These are phyloP conservation scores for Hippocampus barbouri DNA, from an alignment of 2,113 vertebrate genomes.

Conservation along the genomic window DNA sequence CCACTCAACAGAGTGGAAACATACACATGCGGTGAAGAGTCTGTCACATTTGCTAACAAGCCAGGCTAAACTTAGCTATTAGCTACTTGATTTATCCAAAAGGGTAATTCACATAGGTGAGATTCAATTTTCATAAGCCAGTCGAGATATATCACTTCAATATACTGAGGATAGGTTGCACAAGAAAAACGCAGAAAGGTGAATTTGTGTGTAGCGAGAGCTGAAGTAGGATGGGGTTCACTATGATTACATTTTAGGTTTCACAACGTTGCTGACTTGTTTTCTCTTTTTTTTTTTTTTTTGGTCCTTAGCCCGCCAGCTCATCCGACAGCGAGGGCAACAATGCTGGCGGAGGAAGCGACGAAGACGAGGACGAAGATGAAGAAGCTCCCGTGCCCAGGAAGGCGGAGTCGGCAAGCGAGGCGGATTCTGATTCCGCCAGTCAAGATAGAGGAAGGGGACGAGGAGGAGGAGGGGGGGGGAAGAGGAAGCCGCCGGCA, in stretches of 20 bases:
- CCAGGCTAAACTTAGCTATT: too few relatives aligned
- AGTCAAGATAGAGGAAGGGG: constrained; percentile 79
- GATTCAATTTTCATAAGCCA: too few relatives aligned
- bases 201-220: too few relatives aligned
- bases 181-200: too few relatives aligned
- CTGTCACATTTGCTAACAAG: too few relatives aligned
- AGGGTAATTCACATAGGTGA: too few relatives aligned
- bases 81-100: too few relatives aligned
- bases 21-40: too few relatives aligned
- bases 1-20: too few relatives aligned
- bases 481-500: constrained; percentile 70
- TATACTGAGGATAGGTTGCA: too few relatives aligned
- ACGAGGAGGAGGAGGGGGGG: constrained; percentile 61
- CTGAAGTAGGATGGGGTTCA: not conserved
- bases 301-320: constrained; percentile 74
- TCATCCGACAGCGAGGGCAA: constrained; percentile 91
- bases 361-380: constrained; percentile 59
- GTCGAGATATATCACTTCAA: too few relatives aligned
- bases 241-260: not conserved
- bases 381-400: constrained; percentile 70
- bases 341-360: constrained; percentile 72
- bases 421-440: constrained; percentile 82
- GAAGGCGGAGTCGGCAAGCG: constrained; percentile 71
- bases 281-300: not conserved
- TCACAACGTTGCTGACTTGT: not conserved